Evolutionary conservation across 2,113 vertebrate genomes (phyloP).

Genomic region (Varanus komodoensis): DNA sequence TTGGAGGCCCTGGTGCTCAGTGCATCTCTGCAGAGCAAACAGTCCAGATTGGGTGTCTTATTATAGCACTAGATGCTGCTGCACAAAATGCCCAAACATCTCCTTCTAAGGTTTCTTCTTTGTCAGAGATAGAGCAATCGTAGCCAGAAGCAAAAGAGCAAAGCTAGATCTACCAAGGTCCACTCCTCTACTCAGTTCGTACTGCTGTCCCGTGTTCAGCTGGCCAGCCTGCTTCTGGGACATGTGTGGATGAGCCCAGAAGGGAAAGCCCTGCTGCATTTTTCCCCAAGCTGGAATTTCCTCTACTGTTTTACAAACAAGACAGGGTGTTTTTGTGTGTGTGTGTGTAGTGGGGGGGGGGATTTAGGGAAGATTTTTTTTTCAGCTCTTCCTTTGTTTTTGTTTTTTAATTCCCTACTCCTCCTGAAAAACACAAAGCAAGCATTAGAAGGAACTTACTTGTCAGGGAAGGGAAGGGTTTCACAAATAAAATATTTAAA

Average conservation of each 20-base stretch:
- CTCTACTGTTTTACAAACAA: neutral
- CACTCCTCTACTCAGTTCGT: neutral
- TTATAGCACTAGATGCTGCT: neutral
- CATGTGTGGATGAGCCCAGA: neutral
- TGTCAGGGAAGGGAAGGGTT: neutral
- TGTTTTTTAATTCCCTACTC: neutral
- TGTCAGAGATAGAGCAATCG: neutral
- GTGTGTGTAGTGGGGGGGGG: neutral
- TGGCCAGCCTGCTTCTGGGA: neutral
- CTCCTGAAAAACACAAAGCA: neutral
- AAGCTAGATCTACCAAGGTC: neutral
- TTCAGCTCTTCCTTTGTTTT: slow-evolving; percentile 2
- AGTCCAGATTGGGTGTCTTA: too few species aligned
- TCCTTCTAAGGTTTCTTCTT: neutral
- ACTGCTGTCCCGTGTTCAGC: neutral
- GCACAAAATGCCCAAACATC: neutral
- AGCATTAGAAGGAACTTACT: neutral
- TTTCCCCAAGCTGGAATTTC: neutral
- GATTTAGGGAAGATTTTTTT: neutral
- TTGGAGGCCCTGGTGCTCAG: too few species aligned
- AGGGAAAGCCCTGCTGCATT: neutral
- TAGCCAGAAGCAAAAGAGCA: neutral
- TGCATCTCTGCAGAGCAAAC: too few species aligned
- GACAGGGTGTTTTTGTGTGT: neutral
- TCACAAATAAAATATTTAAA: neutral